Evolutionary conservation across 2,797 vertebrate genomes (phyloP).

Genomic region (Manis crassicaudata): DNA sequence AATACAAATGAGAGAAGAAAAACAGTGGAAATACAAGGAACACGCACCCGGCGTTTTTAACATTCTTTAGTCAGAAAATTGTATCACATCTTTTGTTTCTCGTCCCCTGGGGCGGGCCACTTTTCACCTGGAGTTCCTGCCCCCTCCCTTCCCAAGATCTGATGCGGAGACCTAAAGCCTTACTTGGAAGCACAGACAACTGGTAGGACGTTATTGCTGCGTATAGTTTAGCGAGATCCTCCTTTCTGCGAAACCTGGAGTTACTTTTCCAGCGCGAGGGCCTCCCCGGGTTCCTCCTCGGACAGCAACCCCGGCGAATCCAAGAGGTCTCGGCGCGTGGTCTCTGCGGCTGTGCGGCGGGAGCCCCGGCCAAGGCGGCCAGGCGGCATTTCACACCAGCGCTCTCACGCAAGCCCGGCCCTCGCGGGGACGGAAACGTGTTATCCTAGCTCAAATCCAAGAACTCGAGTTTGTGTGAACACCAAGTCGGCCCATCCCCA

Average conservation of each 20-base stretch:
- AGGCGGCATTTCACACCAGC: conserved; percentile 72
- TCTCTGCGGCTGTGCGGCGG: conserved; percentile 40
- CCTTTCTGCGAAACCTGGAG: background rate
- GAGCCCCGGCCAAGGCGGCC: conserved; percentile 68
- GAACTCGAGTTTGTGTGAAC: conserved; percentile 45
- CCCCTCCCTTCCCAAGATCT: background rate
- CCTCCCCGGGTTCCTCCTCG: conserved; percentile 40
- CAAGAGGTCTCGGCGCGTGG: conserved; percentile 61
- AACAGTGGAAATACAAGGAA: background rate
- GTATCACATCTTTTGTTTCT: background rate
- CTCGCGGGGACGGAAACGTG: conserved; percentile 16
- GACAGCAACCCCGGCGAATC: conserved; percentile 65
- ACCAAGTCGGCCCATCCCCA: conserved; percentile 54
- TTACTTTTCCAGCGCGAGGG: conserved; percentile 54
- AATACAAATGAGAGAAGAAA: background rate
- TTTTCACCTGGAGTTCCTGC: background rate
- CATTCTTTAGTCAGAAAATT: background rate
- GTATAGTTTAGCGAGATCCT: background rate
- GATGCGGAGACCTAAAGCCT: background rate
- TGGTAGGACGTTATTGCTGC: background rate
- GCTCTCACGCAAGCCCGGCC: conserved; percentile 7
- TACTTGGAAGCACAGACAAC: background rate
- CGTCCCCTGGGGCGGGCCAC: background rate
- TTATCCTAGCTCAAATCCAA: background rate
- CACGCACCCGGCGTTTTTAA: background rate